Conservation (phyloP, 2,797 vertebrate genomes). For the Sphenodon punctatus region DNA sequence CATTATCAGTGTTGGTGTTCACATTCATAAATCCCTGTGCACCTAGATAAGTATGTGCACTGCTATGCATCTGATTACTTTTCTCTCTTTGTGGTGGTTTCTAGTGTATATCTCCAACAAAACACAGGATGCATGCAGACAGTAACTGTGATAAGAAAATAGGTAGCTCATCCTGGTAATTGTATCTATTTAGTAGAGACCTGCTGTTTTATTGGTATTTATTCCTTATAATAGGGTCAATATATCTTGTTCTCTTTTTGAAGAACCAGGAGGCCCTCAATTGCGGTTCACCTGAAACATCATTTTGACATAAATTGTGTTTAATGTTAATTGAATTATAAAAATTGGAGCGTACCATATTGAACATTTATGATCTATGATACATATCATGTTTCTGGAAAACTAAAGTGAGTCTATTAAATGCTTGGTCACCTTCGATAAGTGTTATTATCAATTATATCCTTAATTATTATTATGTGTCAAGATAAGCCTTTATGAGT, state of each 20-base stretch:
- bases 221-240: conserved; percentile 42
- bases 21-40: background rate
- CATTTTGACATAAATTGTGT: conserved; percentile 42
- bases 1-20: background rate
- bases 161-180: conserved; percentile 45
- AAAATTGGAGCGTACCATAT: conserved; percentile 32
- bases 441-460: conserved; percentile 49
- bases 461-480: conserved; percentile 61
- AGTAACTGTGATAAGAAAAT: conserved; percentile 35
- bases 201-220: conserved; percentile 58
- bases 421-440: conserved; percentile 55
- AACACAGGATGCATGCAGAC: conserved; percentile 6
- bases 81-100: conserved; percentile 41
- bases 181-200: conserved; percentile 54
- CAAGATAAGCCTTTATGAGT: conserved; percentile 31
- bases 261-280: conserved; percentile 38
- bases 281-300: conserved; percentile 52
- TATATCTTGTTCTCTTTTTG: conserved; percentile 36
- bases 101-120: conserved; percentile 31
- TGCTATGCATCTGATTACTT: conserved; percentile 9
- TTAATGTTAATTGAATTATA: conserved; percentile 60
- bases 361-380: conserved; percentile 26
- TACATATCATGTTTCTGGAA: conserved; percentile 19
- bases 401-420: conserved; percentile 47
- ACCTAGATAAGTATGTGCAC: background rate